Evolutionary conservation across 2,888 invertebrate genomes (phyloP), one percentile per base, ranked within the genome.

Genomic region (Troides aeacus): DNA sequence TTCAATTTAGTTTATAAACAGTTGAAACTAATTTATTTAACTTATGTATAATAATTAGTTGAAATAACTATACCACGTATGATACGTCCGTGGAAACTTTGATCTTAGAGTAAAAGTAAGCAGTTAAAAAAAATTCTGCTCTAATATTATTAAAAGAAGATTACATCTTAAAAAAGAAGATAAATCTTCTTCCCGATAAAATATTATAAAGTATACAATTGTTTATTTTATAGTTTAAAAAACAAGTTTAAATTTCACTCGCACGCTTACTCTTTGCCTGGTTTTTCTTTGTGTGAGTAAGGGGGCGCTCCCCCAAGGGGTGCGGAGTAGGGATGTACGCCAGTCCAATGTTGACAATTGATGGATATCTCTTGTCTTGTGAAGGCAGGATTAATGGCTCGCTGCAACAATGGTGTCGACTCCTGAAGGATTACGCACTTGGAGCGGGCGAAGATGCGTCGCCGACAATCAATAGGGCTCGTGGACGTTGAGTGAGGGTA

Each of bases 261-360:
- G 46, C n/a, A 53, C 10, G 7, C 62, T 71, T 86, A 85, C 73
- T 90, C 90, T 90, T 77, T 89, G 91, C 36, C 79, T 64, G 64
- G 71, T 76, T 76, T 77, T 39, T 10, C 81, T 74, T 72, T 84
- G 85, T 87, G 88, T 86, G 86, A 74, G 88, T 84, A 76, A 73
- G 79, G 83, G 78, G 79, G 77, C 23, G 42, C 72, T 72, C 75
- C 72, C 75, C 74, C 81, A 77, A 79, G 75, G 81, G 84, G 79
- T 77, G 80, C 71, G 74, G 72, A 77, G 79, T 73, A 78, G 83
- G 82, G 81, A 78, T 77, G 77, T 75, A 71, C 79, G 80, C 82
- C 87, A 86, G 88, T 89, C 89, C 90, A 88, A 87, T 91, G 92
- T 92, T 92, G 92, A 92, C 92, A 92, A 90, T 90, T 92, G 92